These are phyloP conservation scores for Anomalospiza imberbis DNA, from an alignment of 2,797 vertebrate species.

Conservation along the genomic window DNA sequence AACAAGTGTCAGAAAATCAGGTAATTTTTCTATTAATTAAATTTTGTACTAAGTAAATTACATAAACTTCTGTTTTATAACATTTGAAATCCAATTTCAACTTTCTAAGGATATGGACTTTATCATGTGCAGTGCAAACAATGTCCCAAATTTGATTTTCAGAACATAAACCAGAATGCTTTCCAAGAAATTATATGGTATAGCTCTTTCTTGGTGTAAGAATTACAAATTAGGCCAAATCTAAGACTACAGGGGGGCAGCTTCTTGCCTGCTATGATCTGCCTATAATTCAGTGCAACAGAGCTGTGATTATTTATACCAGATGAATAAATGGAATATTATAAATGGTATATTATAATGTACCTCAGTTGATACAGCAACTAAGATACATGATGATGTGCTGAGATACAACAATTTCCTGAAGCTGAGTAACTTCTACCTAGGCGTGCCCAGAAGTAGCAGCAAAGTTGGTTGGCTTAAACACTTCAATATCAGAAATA, in stretches of 20 bases:
- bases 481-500: not conserved
- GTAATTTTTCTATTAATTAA: not conserved
- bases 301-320: not conserved
- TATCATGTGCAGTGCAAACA: not conserved
- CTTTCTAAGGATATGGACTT: not conserved
- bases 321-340: not conserved
- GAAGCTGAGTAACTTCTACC: not conserved
- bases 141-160: conserved; percentile 25
- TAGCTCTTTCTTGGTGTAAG: not conserved
- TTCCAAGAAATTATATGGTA: not conserved
- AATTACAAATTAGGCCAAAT: not conserved
- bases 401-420: not conserved
- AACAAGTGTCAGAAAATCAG: not conserved
- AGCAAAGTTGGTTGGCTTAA: not conserved
- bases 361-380: not conserved
- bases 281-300: not conserved
- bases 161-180: not conserved
- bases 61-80: not conserved
- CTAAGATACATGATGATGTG: not conserved
- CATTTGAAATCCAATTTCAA: not conserved
- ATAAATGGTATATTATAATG: not conserved
- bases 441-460: not conserved
- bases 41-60: not conserved
- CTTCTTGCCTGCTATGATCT: not conserved
- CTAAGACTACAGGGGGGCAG: not conserved